Conservation (phyloP, 2,113 vertebrate genomes). For the Thryonomys swinderianus region DNA sequence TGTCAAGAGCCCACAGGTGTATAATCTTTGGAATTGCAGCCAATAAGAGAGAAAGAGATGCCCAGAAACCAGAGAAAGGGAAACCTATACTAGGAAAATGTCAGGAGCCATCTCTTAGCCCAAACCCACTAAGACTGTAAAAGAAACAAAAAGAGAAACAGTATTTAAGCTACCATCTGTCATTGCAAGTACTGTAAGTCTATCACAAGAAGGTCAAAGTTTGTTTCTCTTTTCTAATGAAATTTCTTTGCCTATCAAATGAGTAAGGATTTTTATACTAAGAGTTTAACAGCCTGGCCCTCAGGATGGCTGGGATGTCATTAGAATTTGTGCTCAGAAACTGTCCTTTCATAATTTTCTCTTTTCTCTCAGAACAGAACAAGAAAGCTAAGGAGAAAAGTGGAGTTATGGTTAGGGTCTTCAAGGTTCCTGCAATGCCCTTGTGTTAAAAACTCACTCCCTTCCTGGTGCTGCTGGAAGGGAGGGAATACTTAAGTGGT, state of each 20-base stretch:
- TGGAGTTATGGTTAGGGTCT: neutral
- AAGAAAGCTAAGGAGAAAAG: neutral
- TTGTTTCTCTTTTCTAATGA: conserved; percentile 49
- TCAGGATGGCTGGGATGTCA: neutral
- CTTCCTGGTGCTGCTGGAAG: neutral
- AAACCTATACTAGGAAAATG: neutral
- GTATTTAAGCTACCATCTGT: neutral
- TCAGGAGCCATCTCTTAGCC: neutral
- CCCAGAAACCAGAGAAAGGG: neutral
- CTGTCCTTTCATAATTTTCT: neutral
- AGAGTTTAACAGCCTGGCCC: conserved; percentile 39
- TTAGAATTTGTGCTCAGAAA: neutral
- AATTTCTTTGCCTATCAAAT: conserved; percentile 46
- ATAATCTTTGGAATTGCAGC: conserved; percentile 15
- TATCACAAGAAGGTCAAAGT: conserved; percentile 17
- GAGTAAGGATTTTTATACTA: conserved; percentile 33
- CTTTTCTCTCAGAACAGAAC: conserved; percentile 26
- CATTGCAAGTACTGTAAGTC: neutral
- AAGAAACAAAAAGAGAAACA: neutral
- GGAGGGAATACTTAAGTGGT: neutral
- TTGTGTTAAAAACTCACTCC: neutral
- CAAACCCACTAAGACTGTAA: neutral
- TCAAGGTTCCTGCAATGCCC: too few species aligned
- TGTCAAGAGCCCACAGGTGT: neutral
- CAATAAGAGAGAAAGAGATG: neutral